Conservation (phyloP, 2,888 invertebrate species). For the Drosophila phalerata region DNA sequence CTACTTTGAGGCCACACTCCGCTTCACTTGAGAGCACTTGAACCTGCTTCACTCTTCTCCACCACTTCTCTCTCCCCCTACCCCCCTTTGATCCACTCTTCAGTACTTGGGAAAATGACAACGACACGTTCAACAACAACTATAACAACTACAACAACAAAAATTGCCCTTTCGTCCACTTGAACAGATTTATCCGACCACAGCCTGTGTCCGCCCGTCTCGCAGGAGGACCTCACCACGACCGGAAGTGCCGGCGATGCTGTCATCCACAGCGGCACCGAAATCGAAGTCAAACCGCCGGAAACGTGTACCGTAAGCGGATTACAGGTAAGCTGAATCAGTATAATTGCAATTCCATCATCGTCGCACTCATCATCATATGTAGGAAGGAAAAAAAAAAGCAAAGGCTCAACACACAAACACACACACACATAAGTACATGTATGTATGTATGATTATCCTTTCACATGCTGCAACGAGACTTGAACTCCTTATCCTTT, state of each 20-base stretch:
- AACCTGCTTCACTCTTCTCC: constrained; percentile 17
- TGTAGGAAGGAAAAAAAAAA: background rate
- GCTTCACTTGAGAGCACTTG: constrained; percentile 35
- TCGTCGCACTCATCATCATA: constrained; percentile 66
- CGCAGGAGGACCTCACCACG: constrained; percentile 83
- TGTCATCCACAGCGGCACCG: constrained; percentile 84
- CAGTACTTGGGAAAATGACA: constrained; percentile 49
- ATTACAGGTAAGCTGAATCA: constrained; percentile 89
- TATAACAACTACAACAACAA: too few relatives aligned
- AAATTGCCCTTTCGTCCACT: constrained; percentile 63
- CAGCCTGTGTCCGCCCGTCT: constrained; percentile 84
- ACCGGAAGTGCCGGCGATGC: constrained; percentile 78
- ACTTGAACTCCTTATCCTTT: constrained; percentile 12
- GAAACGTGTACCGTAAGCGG: constrained; percentile 86
- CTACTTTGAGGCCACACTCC: constrained; percentile 41
- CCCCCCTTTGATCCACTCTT: background rate
- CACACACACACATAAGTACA: background rate
- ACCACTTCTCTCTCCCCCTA: background rate
- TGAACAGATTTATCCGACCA: constrained; percentile 84
- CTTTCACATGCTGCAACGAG: constrained; percentile 39
- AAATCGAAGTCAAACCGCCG: constrained; percentile 88
- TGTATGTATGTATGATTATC: constrained; percentile 18
- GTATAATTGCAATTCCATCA: constrained; percentile 77
- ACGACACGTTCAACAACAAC: constrained; percentile 47
- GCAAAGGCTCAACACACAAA: constrained; percentile 34